phyloP scores from a whole-genome alignment of 2,888 invertebrate species.

The Plebejus argus region DNA sequence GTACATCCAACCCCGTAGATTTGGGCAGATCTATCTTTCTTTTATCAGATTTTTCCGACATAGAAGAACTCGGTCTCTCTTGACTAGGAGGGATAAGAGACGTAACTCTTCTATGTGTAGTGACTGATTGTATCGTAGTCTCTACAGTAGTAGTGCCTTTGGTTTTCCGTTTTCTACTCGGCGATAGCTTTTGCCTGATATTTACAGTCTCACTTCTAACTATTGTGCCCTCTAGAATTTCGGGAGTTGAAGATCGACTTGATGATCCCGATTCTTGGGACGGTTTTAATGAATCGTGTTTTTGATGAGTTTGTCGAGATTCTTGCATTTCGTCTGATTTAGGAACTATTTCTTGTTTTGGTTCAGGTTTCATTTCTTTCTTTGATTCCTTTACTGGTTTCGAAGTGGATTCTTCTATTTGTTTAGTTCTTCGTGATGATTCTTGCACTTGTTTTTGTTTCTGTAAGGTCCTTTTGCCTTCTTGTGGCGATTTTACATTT shows the following conservation, averaged over 20 bases:
- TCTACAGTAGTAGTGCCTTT: constrained; percentile 13
- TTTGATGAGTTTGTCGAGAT: neutral
- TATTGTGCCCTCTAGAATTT: constrained; percentile 8
- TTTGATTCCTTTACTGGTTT: neutral
- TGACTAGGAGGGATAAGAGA: constrained; percentile 10
- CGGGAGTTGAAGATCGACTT: neutral
- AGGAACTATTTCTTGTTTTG: neutral
- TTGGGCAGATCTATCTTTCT: constrained; percentile 10
- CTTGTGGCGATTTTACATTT: neutral
- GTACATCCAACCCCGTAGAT: constrained; percentile 87
- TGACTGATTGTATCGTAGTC: constrained; percentile 17
- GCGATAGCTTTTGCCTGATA: constrained; percentile 19
- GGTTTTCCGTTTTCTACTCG: constrained; percentile 15
- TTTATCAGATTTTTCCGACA: constrained; percentile 10
- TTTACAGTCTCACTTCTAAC: constrained; percentile 18
- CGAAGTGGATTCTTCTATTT: neutral
- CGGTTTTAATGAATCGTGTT: constrained; percentile 4
- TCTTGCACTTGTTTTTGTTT: constrained; percentile 11
- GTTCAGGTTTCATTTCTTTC: neutral
- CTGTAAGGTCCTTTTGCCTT: constrained; percentile 4
- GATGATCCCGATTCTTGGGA: constrained; percentile 16
- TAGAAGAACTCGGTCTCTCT: neutral
- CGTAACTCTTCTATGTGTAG: constrained; percentile 26
- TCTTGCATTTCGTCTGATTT: neutral
- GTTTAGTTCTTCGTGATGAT: neutral